A percentile compares a stretch with the other conserved stretches of the same genome.
Conservation (phyloP, 2,888 invertebrate genomes). For the Sesia bembeciformis region DNA sequence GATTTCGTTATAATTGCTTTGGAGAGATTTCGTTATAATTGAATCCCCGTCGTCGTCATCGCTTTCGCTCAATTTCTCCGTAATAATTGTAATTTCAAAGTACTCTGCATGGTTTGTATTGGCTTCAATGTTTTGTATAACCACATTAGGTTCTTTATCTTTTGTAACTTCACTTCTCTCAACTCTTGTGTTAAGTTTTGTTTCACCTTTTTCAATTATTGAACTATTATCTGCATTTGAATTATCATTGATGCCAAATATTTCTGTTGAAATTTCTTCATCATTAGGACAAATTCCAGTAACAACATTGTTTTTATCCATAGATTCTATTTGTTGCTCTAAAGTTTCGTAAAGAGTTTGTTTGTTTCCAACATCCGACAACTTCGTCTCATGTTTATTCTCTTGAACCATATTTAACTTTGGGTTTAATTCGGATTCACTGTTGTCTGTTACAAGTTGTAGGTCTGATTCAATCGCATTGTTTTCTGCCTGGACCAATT, state of each 20-base stretch:
- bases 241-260: background rate
- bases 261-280: background rate
- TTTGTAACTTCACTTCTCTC: background rate
- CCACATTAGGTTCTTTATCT: background rate
- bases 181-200: too few relatives aligned
- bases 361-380: background rate
- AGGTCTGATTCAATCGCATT: background rate
- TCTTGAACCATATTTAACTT: too few relatives aligned
- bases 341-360: background rate
- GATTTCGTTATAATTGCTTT: background rate
- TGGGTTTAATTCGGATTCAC: background rate
- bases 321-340: background rate
- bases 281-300: background rate
- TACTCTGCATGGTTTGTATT: conserved; percentile 19
- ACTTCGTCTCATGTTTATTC: background rate
- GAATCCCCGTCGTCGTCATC: conserved; percentile 17
- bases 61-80: conserved; percentile 44
- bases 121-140: conserved; percentile 6
- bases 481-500: background rate
- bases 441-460: background rate
- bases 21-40: too few relatives aligned
- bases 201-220: too few relatives aligned
- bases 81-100: conserved; percentile 46
- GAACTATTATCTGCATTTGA: background rate
- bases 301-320: background rate